These are phyloP conservation scores for Anas platyrhynchos DNA, from an alignment of 2,113 vertebrate species.

Conservation along the genomic window DNA sequence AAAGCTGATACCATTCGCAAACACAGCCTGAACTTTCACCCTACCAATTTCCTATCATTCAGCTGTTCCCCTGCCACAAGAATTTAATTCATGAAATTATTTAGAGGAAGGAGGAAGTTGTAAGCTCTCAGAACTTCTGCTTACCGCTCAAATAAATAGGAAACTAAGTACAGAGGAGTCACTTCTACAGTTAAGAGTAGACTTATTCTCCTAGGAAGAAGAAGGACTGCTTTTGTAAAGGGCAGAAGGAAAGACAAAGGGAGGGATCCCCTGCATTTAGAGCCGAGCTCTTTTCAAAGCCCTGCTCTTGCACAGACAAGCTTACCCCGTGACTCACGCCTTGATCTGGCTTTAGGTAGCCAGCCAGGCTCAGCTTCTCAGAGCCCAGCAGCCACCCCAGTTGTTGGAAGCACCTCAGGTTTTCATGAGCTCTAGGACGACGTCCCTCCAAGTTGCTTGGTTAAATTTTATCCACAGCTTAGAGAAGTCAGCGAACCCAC, in stretches of 20 bases:
- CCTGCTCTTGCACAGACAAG: neutral
- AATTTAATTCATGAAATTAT: rapidly evolving
- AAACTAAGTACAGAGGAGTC: rapidly evolving
- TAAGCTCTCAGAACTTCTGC: neutral
- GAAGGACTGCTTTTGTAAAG: rapidly evolving
- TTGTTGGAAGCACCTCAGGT: rapidly evolving
- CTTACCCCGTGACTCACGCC: rapidly evolving
- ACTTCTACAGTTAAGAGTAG: rapidly evolving
- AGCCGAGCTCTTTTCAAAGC: neutral
- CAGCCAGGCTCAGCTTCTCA: neutral
- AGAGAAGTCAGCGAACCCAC: neutral
- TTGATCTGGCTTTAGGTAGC: rapidly evolving
- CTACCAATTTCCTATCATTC: rapidly evolving
- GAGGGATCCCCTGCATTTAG: rapidly evolving
- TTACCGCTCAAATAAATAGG: no score
- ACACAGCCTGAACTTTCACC: no score
- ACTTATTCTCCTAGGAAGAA: neutral
- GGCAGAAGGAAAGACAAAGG: rapidly evolving
- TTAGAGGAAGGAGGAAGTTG: neutral
- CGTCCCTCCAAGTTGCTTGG: neutral
- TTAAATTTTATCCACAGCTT: neutral
- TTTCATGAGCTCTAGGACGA: neutral
- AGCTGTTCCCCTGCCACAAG: rapidly evolving
- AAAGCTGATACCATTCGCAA: rapidly evolving
- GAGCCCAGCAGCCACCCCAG: rapidly evolving